Evolutionary conservation across 2,888 invertebrate genomes (phyloP), one percentile per base, ranked within the genome.

Genomic region (Latrodectus elegans): DNA sequence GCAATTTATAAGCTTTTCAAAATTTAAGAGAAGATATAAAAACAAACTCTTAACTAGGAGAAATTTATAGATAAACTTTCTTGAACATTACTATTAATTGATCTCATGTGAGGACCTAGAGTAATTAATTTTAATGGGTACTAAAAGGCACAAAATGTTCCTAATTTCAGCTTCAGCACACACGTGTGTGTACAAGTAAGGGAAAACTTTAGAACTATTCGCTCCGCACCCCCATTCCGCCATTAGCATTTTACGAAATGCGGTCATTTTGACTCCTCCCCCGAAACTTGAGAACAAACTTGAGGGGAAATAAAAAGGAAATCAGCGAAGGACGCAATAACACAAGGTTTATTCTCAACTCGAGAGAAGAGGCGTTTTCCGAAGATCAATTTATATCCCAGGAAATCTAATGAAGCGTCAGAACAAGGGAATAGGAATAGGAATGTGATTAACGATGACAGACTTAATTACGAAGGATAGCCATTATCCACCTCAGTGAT

Each of bases 371-470:
- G 71, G 72, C 72, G 71, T 77, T 77, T 83, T 52, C 77, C 8
- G 8, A 15, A 68, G 65, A 84, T 84, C 84, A 71, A 77, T 84
- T 84, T 84, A 84, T 84, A 84, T 84, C 38, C 78, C 84, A 17
- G 15, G 49, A 73, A 72, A 78, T 71, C 74, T 84, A 84, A 84
- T 84, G 84, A 84, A 78, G 84, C 84, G 64, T 73, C 68, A 64
- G 52, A 72, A 77, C 77, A 76, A 72, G 78, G 73, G 55, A 78
- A 78, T 67, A 55, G 67, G 84, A 67, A 73, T 67, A 73, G 84
- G 84, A 84, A 84, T 79, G 78, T 84, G 84, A 84, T 84, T 84
- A 84, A 84, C 78, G 84, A 84, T 84, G 84, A 79, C 84, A 60
- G 72, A 67, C 78, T 73, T 84, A 84, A 84, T 84, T 84, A 84